Percentiles rank a stretch among this genome's conserved stretches.
Evolutionary conservation across 2,888 invertebrate genomes (phyloP).

Genomic region (Nemotelus pantherinus): DNA sequence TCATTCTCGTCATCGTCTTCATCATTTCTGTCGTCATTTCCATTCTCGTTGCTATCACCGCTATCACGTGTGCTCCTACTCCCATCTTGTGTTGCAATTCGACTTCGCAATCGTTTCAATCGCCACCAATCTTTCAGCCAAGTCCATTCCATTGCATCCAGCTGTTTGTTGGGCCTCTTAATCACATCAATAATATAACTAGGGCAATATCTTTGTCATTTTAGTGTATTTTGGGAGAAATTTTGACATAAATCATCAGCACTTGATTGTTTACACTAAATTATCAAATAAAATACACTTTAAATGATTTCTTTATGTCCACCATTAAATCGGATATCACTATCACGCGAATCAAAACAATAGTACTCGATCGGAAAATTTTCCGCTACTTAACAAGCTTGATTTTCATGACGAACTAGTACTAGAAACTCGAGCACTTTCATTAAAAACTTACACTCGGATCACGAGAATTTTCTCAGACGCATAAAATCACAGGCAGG

Average conservation of each 20-base stretch:
- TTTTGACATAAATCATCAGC: too few species aligned
- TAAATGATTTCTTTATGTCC: too few species aligned
- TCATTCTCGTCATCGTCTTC: conserved; percentile 71
- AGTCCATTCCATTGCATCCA: conserved; percentile 75
- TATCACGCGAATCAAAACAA: too few species aligned
- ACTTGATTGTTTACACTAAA: too few species aligned
- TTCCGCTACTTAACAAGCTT: too few species aligned
- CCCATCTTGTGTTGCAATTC: conserved; percentile 7
- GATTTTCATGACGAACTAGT: too few species aligned
- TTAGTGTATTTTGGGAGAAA: not conserved
- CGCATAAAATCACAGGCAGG: too few species aligned
- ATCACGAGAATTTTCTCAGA: not conserved
- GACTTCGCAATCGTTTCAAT: conserved; percentile 71
- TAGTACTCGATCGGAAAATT: too few species aligned
- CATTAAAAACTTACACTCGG: conserved; percentile 3
- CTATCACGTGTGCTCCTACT: not conserved
- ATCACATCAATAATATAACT: conserved; percentile 40
- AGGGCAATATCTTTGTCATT: conserved; percentile 42
- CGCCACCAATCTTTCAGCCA: conserved; percentile 86
- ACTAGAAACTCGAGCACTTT: too few species aligned
- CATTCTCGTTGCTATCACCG: conserved; percentile 48
- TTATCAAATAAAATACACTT: too few species aligned
- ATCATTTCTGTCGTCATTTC: conserved; percentile 54
- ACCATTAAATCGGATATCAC: too few species aligned
- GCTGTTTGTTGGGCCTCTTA: not conserved